Base-by-base conservation (phyloP, 1,140 invertebrate species). In the Eriocheir sinensis region DNA sequence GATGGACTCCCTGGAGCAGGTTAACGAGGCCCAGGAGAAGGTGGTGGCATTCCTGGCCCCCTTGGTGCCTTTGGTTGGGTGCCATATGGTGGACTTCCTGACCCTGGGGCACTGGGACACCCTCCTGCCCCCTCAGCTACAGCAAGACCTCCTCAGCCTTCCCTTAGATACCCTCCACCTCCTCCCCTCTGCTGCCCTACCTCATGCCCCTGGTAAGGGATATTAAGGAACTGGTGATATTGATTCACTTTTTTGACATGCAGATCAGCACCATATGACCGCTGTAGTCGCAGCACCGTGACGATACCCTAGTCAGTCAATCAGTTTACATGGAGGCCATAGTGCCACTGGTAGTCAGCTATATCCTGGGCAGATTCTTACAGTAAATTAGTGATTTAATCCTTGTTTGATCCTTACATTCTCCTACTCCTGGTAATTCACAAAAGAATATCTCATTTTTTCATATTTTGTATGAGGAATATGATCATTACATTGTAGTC, bases 71-170 rank as follows among this genome's bases (percentile, higher is more conserved):
- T 72, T 94, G 17, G n/a, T 81, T 36, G 72, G 72, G 0, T 94
- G 93, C 38, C 93, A 94, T 44, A 94, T 94, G 93, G 93, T 94
- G 0, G 93, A 94, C 38, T 94, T 48, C 17, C n/a, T 94, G 9
- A 94, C 93, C 0, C 38, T 40, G 17, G 48, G 89, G 38, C 93
- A 94, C 86, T 94, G 93, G 93, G 86, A 94, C 30, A 94, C 32
- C 9, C 44, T 90, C 21, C 34, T 94, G 8, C 60, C 93, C n/a
- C 17, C 40, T 32, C 60, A 81, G 17, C 17, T 94, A 17, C 93
- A 89, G 30, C 36, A 90, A 44, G 93, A 90, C 27, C 88, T 94
- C 8, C 88, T 89, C 3, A 89, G 81, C 3, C 83, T 94, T 2
- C 93, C 93, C 1, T 30, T 30, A 90, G 86, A 90, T 3, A 53